Base-by-base conservation (phyloP, 2,113 vertebrate genomes). In the Nothocercus julius region DNA sequence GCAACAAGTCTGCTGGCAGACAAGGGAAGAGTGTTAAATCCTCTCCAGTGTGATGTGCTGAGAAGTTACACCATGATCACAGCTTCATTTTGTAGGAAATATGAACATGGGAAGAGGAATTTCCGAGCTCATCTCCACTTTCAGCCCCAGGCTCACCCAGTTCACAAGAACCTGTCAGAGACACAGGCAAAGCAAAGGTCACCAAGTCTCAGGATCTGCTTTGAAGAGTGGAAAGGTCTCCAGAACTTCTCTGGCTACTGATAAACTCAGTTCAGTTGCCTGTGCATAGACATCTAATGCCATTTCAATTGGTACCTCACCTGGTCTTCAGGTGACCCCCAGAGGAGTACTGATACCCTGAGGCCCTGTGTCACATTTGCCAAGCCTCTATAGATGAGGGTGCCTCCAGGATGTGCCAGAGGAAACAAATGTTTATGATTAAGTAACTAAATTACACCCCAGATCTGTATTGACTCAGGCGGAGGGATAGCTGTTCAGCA, bases 1-100 rank as follows among this genome's bases (percentile, higher is more conserved):
- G 11, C 22, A 45, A 32, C 3, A 6, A 3, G 5, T 40, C 61
- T 47, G 24, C 21, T 53, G 59, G 20, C 20, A 84, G 68, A 73
- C 34, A 54, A 40, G 30, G 18, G 67, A 24, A 45, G 17, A 20
- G 28, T 73, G 13, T 61, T 47, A 49, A 49, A 49, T 42, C 40
- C 45, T 25, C 38, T 61, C 17, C 40, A 4, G 5, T n/a, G 58
- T 7, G 18, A 2, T 5, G 19, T 3, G 42, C 4, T 51, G 53
- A 25, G 27, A 34, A 82, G 45, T 27, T 44, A n/a, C 20, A 22
- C 30, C 0, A 0, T 42, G 51, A 51, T 9, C 2, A 0, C 20
- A 15, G 25, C 19, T 67, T 68, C 22, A 8, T 54, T 56, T 25
- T n/a, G 15, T 25, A 63, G 53, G 47, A 56, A 68, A 62, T 11